Base-by-base conservation (phyloP, 2,797 vertebrate genomes). In the Coccyzus lansbergi region DNA sequence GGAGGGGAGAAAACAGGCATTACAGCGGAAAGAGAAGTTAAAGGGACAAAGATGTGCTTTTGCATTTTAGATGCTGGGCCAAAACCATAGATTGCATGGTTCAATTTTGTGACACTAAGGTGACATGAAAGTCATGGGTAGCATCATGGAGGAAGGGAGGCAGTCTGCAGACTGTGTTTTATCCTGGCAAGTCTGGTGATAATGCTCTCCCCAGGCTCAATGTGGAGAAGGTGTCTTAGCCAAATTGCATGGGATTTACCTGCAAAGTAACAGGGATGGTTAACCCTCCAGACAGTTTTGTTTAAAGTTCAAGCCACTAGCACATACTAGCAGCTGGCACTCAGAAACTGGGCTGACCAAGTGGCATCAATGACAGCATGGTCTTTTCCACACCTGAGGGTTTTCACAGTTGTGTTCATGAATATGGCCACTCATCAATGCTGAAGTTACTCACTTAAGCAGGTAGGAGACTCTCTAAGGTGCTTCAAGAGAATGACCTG, bases 31-130 rank as follows among this genome's bases (percentile, higher is more conserved):
- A 91, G 76, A 25, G 33, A 90, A 97, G 93, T 97, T 97, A 97
- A 96, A 97, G 96, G 88, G 80, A 96, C 93, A 94, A 89, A 84
- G 90, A 94, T 93, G 48, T 38, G 63, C 83, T 94, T 88, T 94
- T 81, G 22, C 58, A 67, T 74, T 63, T 48, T 85, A 87, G 33
- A 64, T 6, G 2, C 10, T 0, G 19, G 70, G 51, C 19, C 52
- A 51, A 69, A 82, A 85, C 5, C 14, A 38, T 0, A 7, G 40
- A 25, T 14, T 19, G 21, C 2, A 0, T 67, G 36, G 62, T 64
- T 26, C 15, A 52, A 52, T 52, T 52, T 26, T 52, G 51, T 28
- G 51, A 68, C 29, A 60, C 26, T 20, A 25, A 63, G 22, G 51
- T 0, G 3, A 52, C 46, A 65, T 2, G 12, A 80, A 85, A 88